These are phyloP conservation scores for Chironomus riparius DNA, from an alignment of 2,888 invertebrate genomes.

Conservation along the genomic window DNA sequence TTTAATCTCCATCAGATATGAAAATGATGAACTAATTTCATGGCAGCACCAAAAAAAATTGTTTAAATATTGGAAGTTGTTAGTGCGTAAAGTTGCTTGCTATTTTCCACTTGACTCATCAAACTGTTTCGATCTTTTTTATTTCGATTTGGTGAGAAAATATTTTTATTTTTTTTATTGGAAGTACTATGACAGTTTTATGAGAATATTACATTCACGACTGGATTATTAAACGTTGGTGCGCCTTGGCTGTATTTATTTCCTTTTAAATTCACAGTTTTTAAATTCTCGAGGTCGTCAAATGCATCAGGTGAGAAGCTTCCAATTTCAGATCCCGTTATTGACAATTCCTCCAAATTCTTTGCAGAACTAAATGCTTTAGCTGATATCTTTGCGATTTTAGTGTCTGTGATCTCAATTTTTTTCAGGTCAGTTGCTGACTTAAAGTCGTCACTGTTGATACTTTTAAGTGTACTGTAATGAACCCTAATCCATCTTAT, in stretches of 20 bases:
- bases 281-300: background rate
- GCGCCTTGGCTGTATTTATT: background rate
- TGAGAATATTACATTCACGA: too few relatives aligned
- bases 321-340: background rate
- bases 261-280: background rate
- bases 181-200: too few relatives aligned
- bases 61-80: background rate
- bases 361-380: background rate
- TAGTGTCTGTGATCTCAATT: background rate
- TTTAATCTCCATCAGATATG: conserved; percentile 27
- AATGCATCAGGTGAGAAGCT: background rate
- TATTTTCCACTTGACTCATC: conserved; percentile 21
- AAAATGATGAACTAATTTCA: conserved; percentile 27
- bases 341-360: background rate
- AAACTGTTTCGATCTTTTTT: background rate
- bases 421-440: background rate
- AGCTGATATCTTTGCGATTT: background rate
- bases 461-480: background rate
- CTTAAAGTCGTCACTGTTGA: background rate
- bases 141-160: background rate
- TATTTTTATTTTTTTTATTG: background rate
- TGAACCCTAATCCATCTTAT: background rate
- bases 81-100: background rate
- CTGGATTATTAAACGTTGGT: too few relatives aligned
- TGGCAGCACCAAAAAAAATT: background rate